These are phyloP conservation scores for Ceyx cyanopectus DNA, from an alignment of 2,113 vertebrate genomes.

Conservation along the genomic window DNA sequence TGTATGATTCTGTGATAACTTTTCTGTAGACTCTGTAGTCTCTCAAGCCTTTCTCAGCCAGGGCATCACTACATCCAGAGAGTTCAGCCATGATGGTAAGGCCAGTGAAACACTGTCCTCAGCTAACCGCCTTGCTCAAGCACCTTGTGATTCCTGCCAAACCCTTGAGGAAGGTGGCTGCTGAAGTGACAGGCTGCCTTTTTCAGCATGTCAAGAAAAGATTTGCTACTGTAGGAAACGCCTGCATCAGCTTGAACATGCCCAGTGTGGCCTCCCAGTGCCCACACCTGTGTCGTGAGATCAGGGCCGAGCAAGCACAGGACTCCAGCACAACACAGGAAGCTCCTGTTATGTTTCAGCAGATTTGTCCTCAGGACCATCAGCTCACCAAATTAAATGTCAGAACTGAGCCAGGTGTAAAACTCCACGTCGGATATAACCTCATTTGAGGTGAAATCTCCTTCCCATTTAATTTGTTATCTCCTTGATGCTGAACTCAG, in stretches of 20 bases:
- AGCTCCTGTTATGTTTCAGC: not conserved
- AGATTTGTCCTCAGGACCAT: not conserved
- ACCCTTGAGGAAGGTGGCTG: not conserved
- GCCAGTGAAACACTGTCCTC: not conserved
- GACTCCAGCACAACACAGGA: not conserved
- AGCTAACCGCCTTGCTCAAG: not conserved
- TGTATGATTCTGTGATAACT: not conserved
- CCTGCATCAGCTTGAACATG: not conserved
- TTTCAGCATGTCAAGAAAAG: not conserved
- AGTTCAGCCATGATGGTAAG: fast-evolving
- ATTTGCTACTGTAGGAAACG: not conserved
- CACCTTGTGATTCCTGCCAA: not conserved
- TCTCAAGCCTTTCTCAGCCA: not conserved
- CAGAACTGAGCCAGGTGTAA: not conserved
- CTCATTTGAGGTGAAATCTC: not conserved
- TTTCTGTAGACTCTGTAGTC: not conserved
- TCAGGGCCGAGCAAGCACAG: not conserved
- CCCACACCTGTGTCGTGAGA: not conserved
- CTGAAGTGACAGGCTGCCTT: not conserved
- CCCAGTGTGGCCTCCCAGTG: fast-evolving
- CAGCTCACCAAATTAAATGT: not conserved
- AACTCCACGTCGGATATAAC: not conserved
- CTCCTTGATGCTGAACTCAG: not conserved
- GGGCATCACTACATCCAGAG: not conserved
- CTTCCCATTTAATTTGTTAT: not conserved